Evolutionary conservation across 2,797 vertebrate species (phyloP).

Genomic region (Pseudocheirus occidentalis): DNA sequence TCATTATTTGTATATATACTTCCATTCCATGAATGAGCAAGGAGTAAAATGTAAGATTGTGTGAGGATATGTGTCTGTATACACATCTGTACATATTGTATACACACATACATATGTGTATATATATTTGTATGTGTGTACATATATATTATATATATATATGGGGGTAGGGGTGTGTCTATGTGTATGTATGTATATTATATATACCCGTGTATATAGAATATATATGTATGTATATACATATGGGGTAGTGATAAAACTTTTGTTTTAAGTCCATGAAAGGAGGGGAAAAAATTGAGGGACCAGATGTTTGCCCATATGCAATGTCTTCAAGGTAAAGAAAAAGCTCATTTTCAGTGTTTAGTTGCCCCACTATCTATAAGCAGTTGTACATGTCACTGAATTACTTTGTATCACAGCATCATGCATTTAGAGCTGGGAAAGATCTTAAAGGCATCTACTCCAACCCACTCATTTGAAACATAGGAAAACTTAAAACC

Average conservation of each 20-base stretch:
- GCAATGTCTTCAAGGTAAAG: conserved; percentile 6
- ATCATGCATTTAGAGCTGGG: background rate
- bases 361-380: conserved; percentile 24
- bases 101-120: background rate
- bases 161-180: no score
- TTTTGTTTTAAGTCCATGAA: background rate
- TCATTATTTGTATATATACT: background rate
- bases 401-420: background rate
- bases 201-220: no score
- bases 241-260: background rate
- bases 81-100: no score
- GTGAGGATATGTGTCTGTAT: no score
- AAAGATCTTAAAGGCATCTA: background rate
- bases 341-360: conserved; percentile 52
- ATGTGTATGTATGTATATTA: no score
- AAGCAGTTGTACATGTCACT: background rate
- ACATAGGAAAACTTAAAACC: background rate
- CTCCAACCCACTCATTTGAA: background rate
- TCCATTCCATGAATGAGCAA: background rate
- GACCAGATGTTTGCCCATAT: no score
- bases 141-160: background rate
- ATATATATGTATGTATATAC: no score
- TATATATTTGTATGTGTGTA: background rate
- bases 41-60: background rate
- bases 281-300: background rate